Evolutionary conservation across 92 coral and sea anemone species (phyloP), one percentile per base, ranked within the genome.

Genomic region (Micromussa lordhowensis): DNA sequence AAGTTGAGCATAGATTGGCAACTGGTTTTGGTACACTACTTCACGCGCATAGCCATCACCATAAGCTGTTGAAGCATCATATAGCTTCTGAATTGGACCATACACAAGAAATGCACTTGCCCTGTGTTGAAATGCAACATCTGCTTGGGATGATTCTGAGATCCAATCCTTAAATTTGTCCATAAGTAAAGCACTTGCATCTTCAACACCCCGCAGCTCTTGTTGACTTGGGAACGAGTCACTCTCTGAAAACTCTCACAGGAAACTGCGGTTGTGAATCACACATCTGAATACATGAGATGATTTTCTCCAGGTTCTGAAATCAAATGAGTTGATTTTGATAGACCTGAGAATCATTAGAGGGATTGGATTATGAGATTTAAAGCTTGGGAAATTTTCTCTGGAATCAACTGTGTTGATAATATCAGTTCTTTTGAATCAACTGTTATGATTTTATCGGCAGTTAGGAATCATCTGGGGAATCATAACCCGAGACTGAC

Each of bases 1-100:
- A 38, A 91, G 87, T 55, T 91, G 94, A 49, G 94, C 91, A 83
- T 83, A 91, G 26, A 80, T 76, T 9, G 94, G 94, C 68, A 91
- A 53, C 51, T 88, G 94, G n/a, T 0, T 9, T n/a, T 71, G 77
- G 78, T 77, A 91, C 59, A 80, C 75, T 5, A 85, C 70, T 48
- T 91, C 91, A 28, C 94, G 76, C 77, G 89, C 85, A 29, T 35
- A 13, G 24, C 94, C 91, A 36, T 28, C 44, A 14, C 48, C 91
- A 77, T 87, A 22, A 4, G 80, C 26, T 9, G 91, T 87, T 58
- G 89, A 44, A 12, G 66, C 26, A 74, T 82, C 78, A 81, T 31
- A 87, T 81, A 87, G 31, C 53, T 87, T 81, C 31, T 80, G 84
- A 6, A 91, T 63, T 2, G 91, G 91, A 17, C 91, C 88, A 77